These are phyloP conservation scores for Limanda limanda DNA, from an alignment of 2,113 vertebrate genomes.

Conservation along the genomic window DNA sequence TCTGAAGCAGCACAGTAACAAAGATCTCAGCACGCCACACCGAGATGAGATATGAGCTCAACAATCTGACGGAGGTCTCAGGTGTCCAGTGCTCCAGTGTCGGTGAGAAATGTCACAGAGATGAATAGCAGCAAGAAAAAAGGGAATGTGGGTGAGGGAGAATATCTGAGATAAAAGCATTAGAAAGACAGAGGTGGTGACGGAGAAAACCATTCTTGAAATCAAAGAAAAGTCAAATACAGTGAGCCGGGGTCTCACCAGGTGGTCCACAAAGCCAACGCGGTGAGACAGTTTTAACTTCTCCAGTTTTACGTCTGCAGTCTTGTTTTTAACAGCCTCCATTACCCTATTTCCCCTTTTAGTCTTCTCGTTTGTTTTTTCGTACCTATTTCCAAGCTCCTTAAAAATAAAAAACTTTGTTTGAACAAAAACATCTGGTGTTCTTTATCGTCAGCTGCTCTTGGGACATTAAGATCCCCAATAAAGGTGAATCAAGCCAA, in stretches of 20 bases:
- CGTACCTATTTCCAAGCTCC: background rate
- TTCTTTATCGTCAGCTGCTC: slow-evolving; percentile 7
- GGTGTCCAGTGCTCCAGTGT: slow-evolving; percentile 25
- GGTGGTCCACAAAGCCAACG: slow-evolving; percentile 23
- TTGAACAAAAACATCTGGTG: background rate
- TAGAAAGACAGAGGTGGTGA: background rate
- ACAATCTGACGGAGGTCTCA: slow-evolving; percentile 42
- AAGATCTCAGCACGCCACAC: background rate
- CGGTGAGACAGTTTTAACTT: slow-evolving; percentile 23
- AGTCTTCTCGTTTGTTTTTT: background rate
- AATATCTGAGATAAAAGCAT: background rate
- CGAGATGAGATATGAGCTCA: slow-evolving; percentile 37
- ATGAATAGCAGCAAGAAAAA: background rate
- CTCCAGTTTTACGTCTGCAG: background rate
- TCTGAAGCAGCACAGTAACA: slow-evolving; percentile 3
- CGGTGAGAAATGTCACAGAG: background rate
- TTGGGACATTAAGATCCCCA: background rate
- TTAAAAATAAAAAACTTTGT: background rate
- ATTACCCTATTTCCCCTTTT: background rate
- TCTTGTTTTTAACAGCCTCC: background rate
- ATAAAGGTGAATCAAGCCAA: background rate
- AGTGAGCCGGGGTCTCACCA: slow-evolving; percentile 4
- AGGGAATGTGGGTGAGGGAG: background rate
- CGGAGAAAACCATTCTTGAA: background rate
- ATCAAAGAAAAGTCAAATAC: slow-evolving; percentile 3